These are phyloP conservation scores for Drosophila ezoana DNA, from an alignment of 2,888 invertebrate species.

Conservation along the genomic window DNA sequence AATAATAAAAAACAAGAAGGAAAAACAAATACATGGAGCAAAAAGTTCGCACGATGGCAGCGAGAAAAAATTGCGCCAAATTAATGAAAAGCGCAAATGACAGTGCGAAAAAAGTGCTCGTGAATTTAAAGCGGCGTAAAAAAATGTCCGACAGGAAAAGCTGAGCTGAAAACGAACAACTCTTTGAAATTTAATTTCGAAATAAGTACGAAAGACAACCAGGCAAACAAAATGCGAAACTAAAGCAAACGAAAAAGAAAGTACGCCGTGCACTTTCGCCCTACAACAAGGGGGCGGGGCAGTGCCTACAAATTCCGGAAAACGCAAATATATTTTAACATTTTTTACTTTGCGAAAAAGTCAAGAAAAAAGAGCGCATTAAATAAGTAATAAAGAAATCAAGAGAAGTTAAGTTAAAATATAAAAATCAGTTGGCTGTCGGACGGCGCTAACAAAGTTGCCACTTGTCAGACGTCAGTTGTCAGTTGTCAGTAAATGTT, in stretches of 20 bases:
- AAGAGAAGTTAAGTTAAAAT: slow-evolving; percentile 67
- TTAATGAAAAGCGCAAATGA: slow-evolving; percentile 71
- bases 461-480: slow-evolving; percentile 78
- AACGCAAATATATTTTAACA: slow-evolving; percentile 72
- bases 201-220: slow-evolving; percentile 59
- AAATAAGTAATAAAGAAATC: slow-evolving; percentile 80
- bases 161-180: slow-evolving; percentile 41
- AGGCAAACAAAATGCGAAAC: slow-evolving; percentile 51
- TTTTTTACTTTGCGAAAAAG: slow-evolving; percentile 35
- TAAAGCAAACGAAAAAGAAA: slow-evolving; percentile 50
- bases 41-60: slow-evolving; percentile 66
- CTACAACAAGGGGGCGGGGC: slow-evolving; percentile 1
- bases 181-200: slow-evolving; percentile 74
- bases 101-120: slow-evolving; percentile 63
- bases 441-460: slow-evolving; percentile 76
- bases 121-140: slow-evolving; percentile 61
- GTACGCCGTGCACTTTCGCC: slow-evolving; percentile 50
- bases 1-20: slow-evolving; percentile 47
- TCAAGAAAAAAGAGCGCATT: slow-evolving; percentile 51
- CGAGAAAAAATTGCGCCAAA: slow-evolving; percentile 61
- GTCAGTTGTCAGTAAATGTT: slow-evolving; percentile 80
- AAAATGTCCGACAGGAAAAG: slow-evolving; percentile 55
- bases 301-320: slow-evolving; percentile 65
- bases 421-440: slow-evolving; percentile 72
- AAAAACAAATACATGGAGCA: slow-evolving; percentile 37